These are phyloP conservation scores for Morphnarchus princeps DNA, from an alignment of 2,113 vertebrate species.

Conservation along the genomic window DNA sequence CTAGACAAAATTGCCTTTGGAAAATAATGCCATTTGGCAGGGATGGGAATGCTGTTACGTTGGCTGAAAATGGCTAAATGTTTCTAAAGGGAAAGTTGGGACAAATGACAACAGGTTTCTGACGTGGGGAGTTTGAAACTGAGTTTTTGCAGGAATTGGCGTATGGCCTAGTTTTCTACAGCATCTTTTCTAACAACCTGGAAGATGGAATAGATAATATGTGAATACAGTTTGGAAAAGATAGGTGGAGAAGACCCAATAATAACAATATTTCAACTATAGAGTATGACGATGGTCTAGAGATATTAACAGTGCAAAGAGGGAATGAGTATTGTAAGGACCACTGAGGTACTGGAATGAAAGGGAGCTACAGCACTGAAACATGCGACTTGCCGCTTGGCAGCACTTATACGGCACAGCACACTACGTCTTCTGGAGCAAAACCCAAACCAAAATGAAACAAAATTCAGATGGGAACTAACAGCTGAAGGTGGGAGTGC, in stretches of 20 bases:
- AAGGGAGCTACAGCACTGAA: neutral
- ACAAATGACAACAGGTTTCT: neutral
- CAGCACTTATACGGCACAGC: neutral
- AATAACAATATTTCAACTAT: neutral
- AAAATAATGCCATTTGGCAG: neutral
- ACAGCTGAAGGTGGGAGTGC: neutral
- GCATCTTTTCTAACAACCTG: neutral
- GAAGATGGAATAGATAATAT: neutral
- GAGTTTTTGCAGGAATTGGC: neutral
- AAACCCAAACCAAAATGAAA: neutral
- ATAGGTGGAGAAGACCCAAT: neutral
- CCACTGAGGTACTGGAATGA: neutral
- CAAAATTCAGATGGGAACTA: neutral
- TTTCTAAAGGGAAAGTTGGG: neutral
- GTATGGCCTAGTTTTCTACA: neutral
- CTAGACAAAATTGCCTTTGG: neutral
- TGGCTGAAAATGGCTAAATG: neutral
- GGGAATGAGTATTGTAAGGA: neutral
- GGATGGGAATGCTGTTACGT: neutral
- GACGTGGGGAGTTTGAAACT: neutral
- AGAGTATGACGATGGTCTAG: neutral
- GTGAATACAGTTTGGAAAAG: neutral
- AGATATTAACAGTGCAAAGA: neutral
- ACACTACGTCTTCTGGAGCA: neutral
- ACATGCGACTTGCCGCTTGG: neutral